Evolutionary conservation across 2,797 vertebrate genomes (phyloP), one percentile per base, ranked within the genome.

Genomic region (Spheniscus humboldti): DNA sequence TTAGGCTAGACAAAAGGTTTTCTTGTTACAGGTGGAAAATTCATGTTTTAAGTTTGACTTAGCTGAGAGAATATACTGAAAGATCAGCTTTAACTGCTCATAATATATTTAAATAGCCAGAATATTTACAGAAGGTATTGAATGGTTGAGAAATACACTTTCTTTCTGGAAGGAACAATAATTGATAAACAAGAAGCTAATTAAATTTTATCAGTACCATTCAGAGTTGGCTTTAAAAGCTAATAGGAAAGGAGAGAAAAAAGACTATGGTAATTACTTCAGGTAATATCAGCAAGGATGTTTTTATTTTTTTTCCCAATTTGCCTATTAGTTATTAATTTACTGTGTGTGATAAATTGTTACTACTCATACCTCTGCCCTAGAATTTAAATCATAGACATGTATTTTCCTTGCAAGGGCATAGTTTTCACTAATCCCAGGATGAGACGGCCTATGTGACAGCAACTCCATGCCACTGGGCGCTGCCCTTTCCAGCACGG

Each of bases 371-470:
- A 45, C 16, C 4, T 80, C 62, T 76, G 67, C 19, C 28, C 39
- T n/a, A 60, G 39, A 55, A 73, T 59, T 84, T 68, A 90, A 83
- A 73, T 77, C 8, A 12, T 6, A 76, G 35, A 55, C 1, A 7
- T 9, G 7, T 39, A 18, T 60, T 55, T 74, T 60, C 52, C 37
- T 57, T 28, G 13, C 11, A 33, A 67, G 45, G 50, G 10, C 31
- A 13, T 9, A 39, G 25, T 74, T 86, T 79, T 50, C 30, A 19
- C 25, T 69, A 35, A 45, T 52, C 19, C 30, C 23, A 41, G 67
- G 37, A 66, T 9, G 33, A 41, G 16, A 30, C 0, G 2, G 16
- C 16, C 1, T 52, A 4, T 15, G 9, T 13, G 20, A 71, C 17
- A 45, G 24, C 24, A 53, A 25, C 14, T 45, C 41, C 10, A 33